Base-by-base conservation (phyloP, 2,888 invertebrate species). In the Zaprionus lineosus region DNA sequence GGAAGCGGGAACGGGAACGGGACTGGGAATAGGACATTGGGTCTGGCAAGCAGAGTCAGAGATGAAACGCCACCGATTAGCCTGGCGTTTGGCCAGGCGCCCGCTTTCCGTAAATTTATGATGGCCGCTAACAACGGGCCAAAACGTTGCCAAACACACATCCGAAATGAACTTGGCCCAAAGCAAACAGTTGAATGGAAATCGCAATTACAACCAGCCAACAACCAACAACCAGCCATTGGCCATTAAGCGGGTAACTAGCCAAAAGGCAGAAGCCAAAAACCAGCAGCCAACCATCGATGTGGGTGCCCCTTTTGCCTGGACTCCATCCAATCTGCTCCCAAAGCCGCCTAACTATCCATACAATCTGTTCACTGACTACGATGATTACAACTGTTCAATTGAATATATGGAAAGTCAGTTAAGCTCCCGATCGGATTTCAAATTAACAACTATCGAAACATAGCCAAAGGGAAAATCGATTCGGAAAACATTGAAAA, bases 31-130 rank as follows among this genome's bases (percentile, higher is more conserved):
- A 19, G 15, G 29, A n/a, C n/a, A 40, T 6, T 7, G 36, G 21
- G 9, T 7, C 6, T 36, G 24, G 4, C n/a, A 19, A 14, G 3
- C 11, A 9, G 15, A 9, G 9, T 21, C 50, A 63, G 14, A 78
- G 78, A 79, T 79, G 82, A 79, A 79, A 79, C 73, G 78, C 78
- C 82, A 79, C 78, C 78, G 78, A 79, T 79, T 79, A 79, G 78
- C 61, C 53, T 63, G 56, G 65, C 55, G 70, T 75, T 75, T 62
- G 69, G 55, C 62, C 48, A 53, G 67, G 52, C 62, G 71, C 71
- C 71, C 71, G 47, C 59, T 60, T 71, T 67, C 26, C 41, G 62
- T 40, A 63, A 82, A 79, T 78, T 78, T 78, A 82, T 78, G 78
- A 82, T 78, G 79, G 82, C 72, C 78, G 74, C 74, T 76, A 79